These are phyloP conservation scores for Manis crassicaudata DNA, from an alignment of 2,797 vertebrate species.

Conservation along the genomic window DNA sequence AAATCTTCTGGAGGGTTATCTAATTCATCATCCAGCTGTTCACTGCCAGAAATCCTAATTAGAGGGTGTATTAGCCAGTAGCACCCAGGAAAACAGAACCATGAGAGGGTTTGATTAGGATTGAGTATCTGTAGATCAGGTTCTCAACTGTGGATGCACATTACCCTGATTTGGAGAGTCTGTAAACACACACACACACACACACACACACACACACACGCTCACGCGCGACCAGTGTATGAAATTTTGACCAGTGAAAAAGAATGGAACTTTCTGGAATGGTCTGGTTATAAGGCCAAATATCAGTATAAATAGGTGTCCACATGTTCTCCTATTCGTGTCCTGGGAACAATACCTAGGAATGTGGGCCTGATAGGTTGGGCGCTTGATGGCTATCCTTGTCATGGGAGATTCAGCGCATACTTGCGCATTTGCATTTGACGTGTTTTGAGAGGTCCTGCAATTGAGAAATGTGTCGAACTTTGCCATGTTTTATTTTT, in stretches of 20 bases:
- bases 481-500: not conserved
- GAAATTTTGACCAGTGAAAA: not conserved
- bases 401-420: fast-evolving
- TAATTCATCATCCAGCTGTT: constrained; percentile 66
- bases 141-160: not conserved
- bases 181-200: not conserved
- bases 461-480: not conserved
- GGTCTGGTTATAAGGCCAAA: not conserved
- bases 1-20: constrained; percentile 31
- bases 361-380: not conserved
- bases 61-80: constrained; percentile 14
- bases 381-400: not conserved
- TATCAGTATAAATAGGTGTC: too few relatives aligned
- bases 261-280: not conserved
- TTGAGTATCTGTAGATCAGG: not conserved
- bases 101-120: not conserved
- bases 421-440: not conserved
- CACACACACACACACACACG: not conserved
- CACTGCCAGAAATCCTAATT: constrained; percentile 55
- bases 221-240: not conserved
- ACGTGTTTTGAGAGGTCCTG: not conserved
- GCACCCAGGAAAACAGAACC: not conserved
- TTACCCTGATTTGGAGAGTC: not conserved
- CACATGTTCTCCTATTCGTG: not conserved
- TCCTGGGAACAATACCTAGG: not conserved